Evolutionary conservation across 2,888 invertebrate species (phyloP).

Genomic region (Heliconius ethilla): DNA sequence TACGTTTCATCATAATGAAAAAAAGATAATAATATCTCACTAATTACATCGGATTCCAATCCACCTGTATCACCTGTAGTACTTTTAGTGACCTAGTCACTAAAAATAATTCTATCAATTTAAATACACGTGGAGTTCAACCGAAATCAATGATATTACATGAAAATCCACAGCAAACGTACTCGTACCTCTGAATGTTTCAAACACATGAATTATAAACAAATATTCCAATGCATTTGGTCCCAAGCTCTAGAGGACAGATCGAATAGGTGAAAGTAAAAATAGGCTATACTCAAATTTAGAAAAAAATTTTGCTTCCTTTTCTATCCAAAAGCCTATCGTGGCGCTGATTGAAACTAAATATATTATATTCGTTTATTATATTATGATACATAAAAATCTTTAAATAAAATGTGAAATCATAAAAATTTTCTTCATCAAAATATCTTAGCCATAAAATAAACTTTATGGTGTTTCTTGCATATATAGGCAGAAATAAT

Average conservation of each 20-base stretch:
- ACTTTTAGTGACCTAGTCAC: neutral
- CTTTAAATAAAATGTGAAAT: too few relatives aligned
- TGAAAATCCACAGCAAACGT: constrained; percentile 13
- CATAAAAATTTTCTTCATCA: too few relatives aligned
- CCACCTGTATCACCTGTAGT: too few relatives aligned
- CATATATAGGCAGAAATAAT: neutral
- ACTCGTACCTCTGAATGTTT: neutral
- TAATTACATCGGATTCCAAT: too few relatives aligned
- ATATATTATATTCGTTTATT: neutral
- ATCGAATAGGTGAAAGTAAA: neutral
- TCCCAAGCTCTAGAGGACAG: constrained; percentile 1
- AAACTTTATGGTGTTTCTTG: neutral
- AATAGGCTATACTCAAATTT: neutral
- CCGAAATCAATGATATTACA: neutral
- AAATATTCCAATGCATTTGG: constrained; percentile 13
- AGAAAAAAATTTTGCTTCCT: neutral
- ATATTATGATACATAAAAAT: neutral
- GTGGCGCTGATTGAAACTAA: too few relatives aligned
- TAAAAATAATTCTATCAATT: neutral
- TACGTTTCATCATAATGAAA: too few relatives aligned
- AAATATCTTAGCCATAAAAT: neutral
- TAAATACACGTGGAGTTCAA: neutral
- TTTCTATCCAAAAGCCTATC: too few relatives aligned
- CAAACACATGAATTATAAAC: constrained; percentile 3
- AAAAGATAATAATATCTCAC: too few relatives aligned